Percentiles rank a stretch among this genome's conserved stretches.
These are phyloP conservation scores for Podocnemis expansa DNA, from an alignment of 2,113 vertebrate species.

Conservation along the genomic window DNA sequence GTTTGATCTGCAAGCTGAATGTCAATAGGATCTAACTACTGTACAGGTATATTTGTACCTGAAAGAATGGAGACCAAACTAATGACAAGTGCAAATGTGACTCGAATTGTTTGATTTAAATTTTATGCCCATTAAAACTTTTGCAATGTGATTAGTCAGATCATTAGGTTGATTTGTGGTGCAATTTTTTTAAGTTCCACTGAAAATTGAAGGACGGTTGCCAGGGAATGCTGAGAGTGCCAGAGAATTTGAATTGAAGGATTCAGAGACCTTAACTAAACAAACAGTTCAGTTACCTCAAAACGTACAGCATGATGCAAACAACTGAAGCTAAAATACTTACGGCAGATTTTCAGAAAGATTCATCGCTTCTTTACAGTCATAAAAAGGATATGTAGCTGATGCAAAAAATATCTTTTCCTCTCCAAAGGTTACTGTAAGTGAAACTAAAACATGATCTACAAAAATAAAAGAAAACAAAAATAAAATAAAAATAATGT, in stretches of 20 bases:
- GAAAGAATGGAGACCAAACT: not conserved
- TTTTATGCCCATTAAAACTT: no score
- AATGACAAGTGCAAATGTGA: not conserved
- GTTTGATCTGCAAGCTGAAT: not conserved
- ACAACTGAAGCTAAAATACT: constrained; percentile 74
- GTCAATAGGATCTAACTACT: not conserved
- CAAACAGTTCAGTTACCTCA: not conserved
- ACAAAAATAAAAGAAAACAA: constrained; percentile 12
- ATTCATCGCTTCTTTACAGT: constrained; percentile 87
- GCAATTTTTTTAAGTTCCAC: not conserved
- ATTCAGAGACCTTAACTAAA: not conserved
- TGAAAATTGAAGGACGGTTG: constrained; percentile 1
- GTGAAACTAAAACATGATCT: constrained; percentile 88
- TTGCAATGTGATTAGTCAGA: no score
- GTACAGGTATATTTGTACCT: not conserved
- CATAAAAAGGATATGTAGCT: constrained; percentile 91
- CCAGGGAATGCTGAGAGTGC: not conserved
- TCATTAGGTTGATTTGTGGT: not conserved
- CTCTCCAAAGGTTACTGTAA: constrained; percentile 79
- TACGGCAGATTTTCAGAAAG: constrained; percentile 89
- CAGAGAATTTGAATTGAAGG: not conserved
- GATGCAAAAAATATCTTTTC: constrained; percentile 82
- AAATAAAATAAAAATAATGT: constrained; percentile 12
- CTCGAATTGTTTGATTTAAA: no score
- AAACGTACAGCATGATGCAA: not conserved